These are phyloP conservation scores for Procambarus virginalis DNA, from an alignment of 1,140 invertebrate genomes.

Conservation along the genomic window DNA sequence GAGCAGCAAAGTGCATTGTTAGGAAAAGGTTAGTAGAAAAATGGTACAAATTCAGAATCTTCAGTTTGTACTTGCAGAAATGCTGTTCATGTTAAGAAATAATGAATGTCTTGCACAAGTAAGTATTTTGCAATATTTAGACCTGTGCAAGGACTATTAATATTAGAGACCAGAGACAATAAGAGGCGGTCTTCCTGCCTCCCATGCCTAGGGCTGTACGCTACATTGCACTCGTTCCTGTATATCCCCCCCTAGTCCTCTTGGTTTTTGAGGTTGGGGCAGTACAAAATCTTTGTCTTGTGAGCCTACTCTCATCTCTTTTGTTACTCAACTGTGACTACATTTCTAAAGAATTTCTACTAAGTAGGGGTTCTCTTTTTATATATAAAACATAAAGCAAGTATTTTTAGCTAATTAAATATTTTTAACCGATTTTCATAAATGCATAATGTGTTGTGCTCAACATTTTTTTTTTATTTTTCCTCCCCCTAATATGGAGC, in stretches of 20 bases:
- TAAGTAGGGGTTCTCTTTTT: conserved; percentile 62
- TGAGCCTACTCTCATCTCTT: conserved; percentile 29
- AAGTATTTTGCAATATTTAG: background rate
- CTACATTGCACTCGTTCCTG: conserved; percentile 24
- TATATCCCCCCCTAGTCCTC: conserved; percentile 35
- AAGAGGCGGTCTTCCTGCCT: conserved; percentile 18
- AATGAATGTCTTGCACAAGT: conserved; percentile 22
- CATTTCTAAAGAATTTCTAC: conserved; percentile 62
- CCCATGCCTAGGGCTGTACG: conserved; percentile 18
- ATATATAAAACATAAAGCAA: conserved; percentile 58
- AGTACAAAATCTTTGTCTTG: conserved; percentile 58
- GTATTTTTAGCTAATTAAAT: conserved; percentile 66
- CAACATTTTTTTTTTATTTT: conserved; percentile 51
- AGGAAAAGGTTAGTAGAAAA: background rate
- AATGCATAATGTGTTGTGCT: conserved; percentile 69
- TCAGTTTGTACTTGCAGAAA: background rate
- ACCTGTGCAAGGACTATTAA: background rate
- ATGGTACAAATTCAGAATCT: background rate
- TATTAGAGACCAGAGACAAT: background rate
- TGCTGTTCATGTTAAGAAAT: background rate
- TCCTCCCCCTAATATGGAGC: conserved; percentile 62
- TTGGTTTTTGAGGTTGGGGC: conserved; percentile 36
- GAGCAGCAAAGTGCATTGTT: conserved; percentile 22
- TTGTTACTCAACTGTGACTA: conserved; percentile 53
- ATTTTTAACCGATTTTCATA: conserved; percentile 61